Evolutionary conservation across 2,888 invertebrate species (phyloP).

Genomic region (Eristalis tenax): DNA sequence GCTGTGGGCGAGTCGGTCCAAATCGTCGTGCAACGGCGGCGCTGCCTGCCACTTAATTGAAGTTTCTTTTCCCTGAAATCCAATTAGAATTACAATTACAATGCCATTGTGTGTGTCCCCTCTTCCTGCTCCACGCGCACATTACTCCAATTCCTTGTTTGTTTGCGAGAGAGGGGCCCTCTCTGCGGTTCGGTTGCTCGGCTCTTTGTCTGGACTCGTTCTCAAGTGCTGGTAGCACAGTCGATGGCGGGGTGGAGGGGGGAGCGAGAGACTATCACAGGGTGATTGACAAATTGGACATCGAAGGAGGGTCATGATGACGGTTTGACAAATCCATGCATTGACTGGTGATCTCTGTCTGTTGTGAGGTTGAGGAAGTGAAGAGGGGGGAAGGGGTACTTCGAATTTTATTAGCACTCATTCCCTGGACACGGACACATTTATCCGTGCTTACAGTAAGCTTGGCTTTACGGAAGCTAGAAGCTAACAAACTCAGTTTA

Average conservation of each 20-base stretch:
- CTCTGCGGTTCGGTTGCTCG: neutral
- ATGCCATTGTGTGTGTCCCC: neutral
- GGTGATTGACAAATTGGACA: neutral
- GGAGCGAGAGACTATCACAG: neutral
- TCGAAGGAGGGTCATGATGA: neutral
- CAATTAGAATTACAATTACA: constrained; percentile 48
- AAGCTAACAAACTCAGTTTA: too few species aligned
- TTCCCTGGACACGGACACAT: too few species aligned
- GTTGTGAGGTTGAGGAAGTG: neutral
- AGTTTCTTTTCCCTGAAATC: constrained; percentile 45
- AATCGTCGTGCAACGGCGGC: neutral
- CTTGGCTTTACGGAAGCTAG: too few species aligned
- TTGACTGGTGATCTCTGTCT: neutral
- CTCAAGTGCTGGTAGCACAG: neutral
- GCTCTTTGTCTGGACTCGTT: neutral
- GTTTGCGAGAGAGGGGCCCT: neutral
- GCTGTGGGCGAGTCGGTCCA: neutral
- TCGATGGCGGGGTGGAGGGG: neutral
- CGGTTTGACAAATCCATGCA: neutral
- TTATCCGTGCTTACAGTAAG: too few species aligned
- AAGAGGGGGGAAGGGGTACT: too few species aligned
- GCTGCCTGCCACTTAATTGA: constrained; percentile 1
- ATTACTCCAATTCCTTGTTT: neutral
- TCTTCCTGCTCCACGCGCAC: neutral
- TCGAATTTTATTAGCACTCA: too few species aligned